Evolutionary conservation across 2,888 invertebrate species (phyloP).

Genomic region (Cheilosia pagana): DNA sequence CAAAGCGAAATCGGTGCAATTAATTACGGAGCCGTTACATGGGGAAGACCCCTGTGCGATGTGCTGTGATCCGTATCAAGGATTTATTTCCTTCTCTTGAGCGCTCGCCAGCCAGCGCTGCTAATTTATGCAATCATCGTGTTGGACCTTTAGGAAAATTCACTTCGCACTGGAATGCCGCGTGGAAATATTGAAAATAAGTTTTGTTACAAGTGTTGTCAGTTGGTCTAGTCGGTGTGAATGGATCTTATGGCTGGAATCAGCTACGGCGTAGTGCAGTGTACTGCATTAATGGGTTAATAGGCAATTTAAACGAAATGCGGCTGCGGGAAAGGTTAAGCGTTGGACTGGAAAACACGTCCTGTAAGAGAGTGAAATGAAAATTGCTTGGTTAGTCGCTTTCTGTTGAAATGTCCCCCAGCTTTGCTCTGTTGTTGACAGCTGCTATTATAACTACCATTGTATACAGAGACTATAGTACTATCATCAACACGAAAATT

Average conservation of each 20-base stretch:
- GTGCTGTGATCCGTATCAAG: slow-evolving; percentile 62
- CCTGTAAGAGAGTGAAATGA: background rate
- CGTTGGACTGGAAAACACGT: background rate
- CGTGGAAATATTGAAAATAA: slow-evolving; percentile 64
- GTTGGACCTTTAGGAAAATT: slow-evolving; percentile 54
- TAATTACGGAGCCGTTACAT: slow-evolving; percentile 70
- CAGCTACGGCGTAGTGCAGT: slow-evolving; percentile 1
- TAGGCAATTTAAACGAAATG: slow-evolving; percentile 9
- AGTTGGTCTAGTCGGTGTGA: slow-evolving; percentile 7
- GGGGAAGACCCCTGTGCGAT: slow-evolving; percentile 62
- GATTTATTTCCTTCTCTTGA: slow-evolving; percentile 46
- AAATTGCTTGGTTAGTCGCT: too few species aligned
- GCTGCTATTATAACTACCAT: too few species aligned
- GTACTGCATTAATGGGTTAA: slow-evolving; percentile 22
- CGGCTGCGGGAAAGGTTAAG: background rate
- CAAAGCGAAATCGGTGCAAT: slow-evolving; percentile 71
- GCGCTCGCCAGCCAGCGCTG: slow-evolving; percentile 13
- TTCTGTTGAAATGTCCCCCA: too few species aligned
- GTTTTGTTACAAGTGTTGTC: slow-evolving; percentile 19
- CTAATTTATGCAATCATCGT: slow-evolving; percentile 68
- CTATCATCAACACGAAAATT: too few species aligned
- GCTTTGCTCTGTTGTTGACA: too few species aligned
- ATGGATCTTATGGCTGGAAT: slow-evolving; percentile 18
- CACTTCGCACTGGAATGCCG: slow-evolving; percentile 66
- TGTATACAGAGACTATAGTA: too few species aligned